phyloP scores from a whole-genome alignment of 2,113 vertebrate species.

The Callaeas wilsoni region DNA sequence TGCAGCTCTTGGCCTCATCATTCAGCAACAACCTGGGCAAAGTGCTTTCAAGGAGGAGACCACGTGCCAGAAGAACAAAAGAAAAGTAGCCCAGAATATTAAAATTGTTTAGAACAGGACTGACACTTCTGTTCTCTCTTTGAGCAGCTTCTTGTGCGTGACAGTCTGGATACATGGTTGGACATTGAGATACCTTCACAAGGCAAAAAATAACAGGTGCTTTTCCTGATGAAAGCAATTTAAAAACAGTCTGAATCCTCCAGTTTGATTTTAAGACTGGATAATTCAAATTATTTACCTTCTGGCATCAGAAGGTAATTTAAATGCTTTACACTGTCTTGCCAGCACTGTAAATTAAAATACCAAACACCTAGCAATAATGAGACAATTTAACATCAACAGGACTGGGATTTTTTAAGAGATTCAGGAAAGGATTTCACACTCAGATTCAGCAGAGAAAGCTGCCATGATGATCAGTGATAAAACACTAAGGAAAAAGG shows the following conservation, averaged over 20 bases:
- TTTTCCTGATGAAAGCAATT: neutral
- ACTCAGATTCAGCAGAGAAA: neutral
- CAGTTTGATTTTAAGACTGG: neutral
- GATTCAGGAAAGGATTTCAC: neutral
- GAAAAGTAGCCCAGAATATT: neutral
- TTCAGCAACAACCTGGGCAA: neutral
- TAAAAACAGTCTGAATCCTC: neutral
- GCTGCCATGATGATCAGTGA: neutral
- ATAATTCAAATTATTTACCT: neutral
- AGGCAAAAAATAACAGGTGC: neutral
- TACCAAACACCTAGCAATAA: neutral
- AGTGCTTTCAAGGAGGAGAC: neutral
- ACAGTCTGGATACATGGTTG: neutral
- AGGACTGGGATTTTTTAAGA: neutral
- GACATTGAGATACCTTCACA: neutral
- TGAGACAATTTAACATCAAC: neutral
- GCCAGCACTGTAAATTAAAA: neutral
- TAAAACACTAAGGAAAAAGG: neutral
- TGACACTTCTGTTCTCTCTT: neutral
- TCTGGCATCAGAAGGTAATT: neutral
- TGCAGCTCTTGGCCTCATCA: neutral
- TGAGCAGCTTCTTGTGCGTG: neutral
- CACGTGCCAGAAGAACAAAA: accelerated
- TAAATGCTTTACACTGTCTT: neutral
- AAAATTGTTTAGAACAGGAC: neutral